Base-by-base conservation (phyloP, 2,113 vertebrate genomes). In the Gopherus flavomarginatus region DNA sequence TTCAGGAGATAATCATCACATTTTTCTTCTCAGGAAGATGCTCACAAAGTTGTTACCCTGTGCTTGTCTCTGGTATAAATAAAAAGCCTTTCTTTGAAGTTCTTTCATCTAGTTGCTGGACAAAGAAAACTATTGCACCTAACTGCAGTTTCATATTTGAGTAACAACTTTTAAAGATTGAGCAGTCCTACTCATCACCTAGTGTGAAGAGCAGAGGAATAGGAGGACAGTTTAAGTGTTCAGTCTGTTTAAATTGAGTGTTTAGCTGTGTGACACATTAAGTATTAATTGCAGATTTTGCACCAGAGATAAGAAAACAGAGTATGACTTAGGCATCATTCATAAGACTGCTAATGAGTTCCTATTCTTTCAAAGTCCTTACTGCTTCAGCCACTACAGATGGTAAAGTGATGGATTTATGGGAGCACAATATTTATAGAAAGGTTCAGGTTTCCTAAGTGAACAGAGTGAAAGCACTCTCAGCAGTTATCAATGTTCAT, bases 381-480 rank as follows among this genome's bases (percentile, higher is more conserved):
- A 82, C 91, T 59, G 27, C 8, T 95, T 21, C 31, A 89, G 83
- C 69, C 24, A 0, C 69, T 82, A 87, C 86, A 1, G 88, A 82
- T 0, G 9, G 59, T 59, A 5, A 1, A 77, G 89, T 87, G 89
- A 89, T 77, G 82, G 80, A 96, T 97, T 96, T 89, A 69, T 13
- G 87, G 85, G 42, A 95, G 85, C 93, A 95, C 44, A 97, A 93
- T 94, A 92, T 93, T 92, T 90, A 89, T 89, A 85, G 93, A 93
- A 95, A 80, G 95, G 84, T 91, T 97, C 92, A 65, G 91, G 86
- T 97, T 97, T 97, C 95, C 82, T 6, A 35, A 94, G 88, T 1
- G 75, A 93, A 86, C 42, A 88, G 91, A 96, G 90, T 93, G 87
- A 97, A 95, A 54, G 31, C 62, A 87, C 84, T 78, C 56, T 52